These are phyloP conservation scores for Diabrotica undecimpunctata DNA, from an alignment of 1,140 invertebrate genomes.

Conservation along the genomic window DNA sequence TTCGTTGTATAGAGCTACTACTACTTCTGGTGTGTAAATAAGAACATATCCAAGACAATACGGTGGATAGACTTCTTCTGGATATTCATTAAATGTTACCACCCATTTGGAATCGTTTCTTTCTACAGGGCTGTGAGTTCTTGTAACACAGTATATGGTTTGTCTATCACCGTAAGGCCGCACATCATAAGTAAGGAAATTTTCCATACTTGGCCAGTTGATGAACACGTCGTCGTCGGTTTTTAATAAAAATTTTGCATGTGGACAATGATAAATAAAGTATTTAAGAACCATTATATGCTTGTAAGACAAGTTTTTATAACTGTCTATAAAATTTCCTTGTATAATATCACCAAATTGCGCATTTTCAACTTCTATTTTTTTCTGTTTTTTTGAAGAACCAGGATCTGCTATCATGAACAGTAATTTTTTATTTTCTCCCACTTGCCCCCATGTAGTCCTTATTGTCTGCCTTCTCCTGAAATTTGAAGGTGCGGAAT, in stretches of 20 bases:
- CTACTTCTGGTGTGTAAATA: constrained; percentile 66
- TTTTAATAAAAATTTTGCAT: constrained; percentile 69
- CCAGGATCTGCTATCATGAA: constrained; percentile 66
- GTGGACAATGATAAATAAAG: constrained; percentile 63
- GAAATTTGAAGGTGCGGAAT: constrained; percentile 62
- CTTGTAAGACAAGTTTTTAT: constrained; percentile 84
- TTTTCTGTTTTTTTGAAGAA: constrained; percentile 45
- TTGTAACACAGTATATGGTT: constrained; percentile 49
- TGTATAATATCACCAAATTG: constrained; percentile 69
- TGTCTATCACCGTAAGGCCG: constrained; percentile 54
- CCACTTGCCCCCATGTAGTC: constrained; percentile 60
- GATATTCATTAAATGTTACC: constrained; percentile 65
- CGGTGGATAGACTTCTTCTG: constrained; percentile 60
- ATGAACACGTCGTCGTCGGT: constrained; percentile 78
- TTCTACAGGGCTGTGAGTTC: constrained; percentile 50
- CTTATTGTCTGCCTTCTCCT: constrained; percentile 59
- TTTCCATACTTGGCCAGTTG: constrained; percentile 60
- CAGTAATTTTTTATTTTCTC: constrained; percentile 47
- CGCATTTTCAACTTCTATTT: constrained; percentile 58
- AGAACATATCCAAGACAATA: constrained; percentile 67
- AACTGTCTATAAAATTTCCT: constrained; percentile 73
- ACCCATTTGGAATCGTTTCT: constrained; percentile 69
- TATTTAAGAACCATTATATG: constrained; percentile 80
- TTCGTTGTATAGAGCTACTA: constrained; percentile 45
- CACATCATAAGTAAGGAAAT: constrained; percentile 55